Evolutionary conservation across 1,140 invertebrate genomes (phyloP).

Genomic region (Ostrea edulis): DNA sequence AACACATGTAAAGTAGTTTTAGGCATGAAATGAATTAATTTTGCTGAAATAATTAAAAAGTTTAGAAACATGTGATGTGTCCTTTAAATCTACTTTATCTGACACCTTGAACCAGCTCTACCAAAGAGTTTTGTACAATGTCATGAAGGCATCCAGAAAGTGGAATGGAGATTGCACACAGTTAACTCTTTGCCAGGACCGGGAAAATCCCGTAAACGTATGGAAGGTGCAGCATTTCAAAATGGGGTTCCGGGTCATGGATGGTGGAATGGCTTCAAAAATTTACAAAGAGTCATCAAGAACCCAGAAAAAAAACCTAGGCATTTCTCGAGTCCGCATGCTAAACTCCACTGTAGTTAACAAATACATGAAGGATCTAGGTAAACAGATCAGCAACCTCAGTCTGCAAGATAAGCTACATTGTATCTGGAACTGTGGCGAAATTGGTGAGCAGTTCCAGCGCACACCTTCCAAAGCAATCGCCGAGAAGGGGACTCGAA

Average conservation of each 20-base stretch:
- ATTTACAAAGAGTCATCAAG: constrained; percentile 3
- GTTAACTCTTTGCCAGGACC: constrained; percentile 10
- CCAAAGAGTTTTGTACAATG: constrained; percentile 11
- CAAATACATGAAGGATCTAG: constrained; percentile 21
- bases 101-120: background rate
- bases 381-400: background rate
- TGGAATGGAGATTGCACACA: constrained; percentile 24
- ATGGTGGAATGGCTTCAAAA: constrained; percentile 32
- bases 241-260: constrained; percentile 36
- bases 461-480: too few species aligned
- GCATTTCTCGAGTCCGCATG: constrained; percentile 1
- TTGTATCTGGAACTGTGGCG: constrained; percentile 43
- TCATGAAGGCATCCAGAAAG: constrained; percentile 28
- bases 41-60: too few species aligned
- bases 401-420: constrained; percentile 9
- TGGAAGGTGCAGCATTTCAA: background rate
- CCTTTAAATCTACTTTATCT: constrained; percentile 7
- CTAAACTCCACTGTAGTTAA: constrained; percentile 5
- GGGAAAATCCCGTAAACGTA: background rate
- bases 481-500: too few species aligned
- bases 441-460: background rate
- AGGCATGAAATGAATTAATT: too few species aligned
- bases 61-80: too few species aligned
- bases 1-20: too few species aligned
- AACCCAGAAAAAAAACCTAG: too few species aligned